Evolutionary conservation across 2,888 invertebrate species (phyloP), one percentile per base, ranked within the genome.

Genomic region (Lepidocyrtoides sp.): DNA sequence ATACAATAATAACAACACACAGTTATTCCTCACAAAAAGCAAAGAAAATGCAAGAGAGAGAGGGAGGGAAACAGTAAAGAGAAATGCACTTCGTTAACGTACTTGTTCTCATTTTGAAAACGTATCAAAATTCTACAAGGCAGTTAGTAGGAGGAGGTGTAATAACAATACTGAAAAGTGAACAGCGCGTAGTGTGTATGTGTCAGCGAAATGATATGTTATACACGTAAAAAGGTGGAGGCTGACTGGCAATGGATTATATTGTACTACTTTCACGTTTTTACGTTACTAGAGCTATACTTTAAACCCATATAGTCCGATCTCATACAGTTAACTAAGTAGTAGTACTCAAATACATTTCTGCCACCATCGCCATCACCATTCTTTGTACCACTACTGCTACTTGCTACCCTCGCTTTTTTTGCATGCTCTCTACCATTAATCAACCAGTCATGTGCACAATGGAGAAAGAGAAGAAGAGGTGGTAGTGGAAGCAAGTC

Each of bases 381-480:
- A 20, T 48, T 44, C 26, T 75, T 17, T 66, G 32, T 75, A n/a
- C 66, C 20, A 10, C 20, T 5, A n/a, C 4, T 41, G 29, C 32
- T 57, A n/a, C n/a, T n/a, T n/a, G n/a, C n/a, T n/a, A 63, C 36
- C 79, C 82, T 82, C n/a, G 32, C 82, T 60, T 85, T 89, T 81
- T 69, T 54, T 83, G 60, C 75, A 72, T 84, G 66, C 60, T 86
- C 86, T 86, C 79, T 29, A 48, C 86, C 91, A 91, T 91, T 91
- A 91, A 91, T 91, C 91, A 91, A 85, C 91, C 60, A 91, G 91
- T 91, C 91, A 81, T 86, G 91, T 81, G 77, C 75, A 79, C 91
- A 72, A 72, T 81, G 81, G 44, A 48, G 23, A 36, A 54, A 72
- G 36, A 66, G 41, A 48, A 44, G 72, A 7, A 23, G 89, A 44